Percentiles rank a stretch among this genome's conserved stretches.
phyloP scores from a whole-genome alignment of 2,797 vertebrate genomes.

The Rhodeus uyekii region DNA sequence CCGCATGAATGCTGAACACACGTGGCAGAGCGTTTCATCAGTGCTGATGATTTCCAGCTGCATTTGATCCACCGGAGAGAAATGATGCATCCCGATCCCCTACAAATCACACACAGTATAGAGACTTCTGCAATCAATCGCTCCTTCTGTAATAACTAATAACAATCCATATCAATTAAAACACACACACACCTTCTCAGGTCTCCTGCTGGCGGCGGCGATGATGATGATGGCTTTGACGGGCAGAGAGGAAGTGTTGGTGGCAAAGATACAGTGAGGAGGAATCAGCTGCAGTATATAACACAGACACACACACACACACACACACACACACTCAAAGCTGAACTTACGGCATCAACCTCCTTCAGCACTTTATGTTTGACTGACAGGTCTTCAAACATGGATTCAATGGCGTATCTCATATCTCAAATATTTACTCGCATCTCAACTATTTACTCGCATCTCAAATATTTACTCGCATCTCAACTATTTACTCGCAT shows the following conservation, averaged over 20 bases:
- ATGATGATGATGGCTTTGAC: conserved; percentile 69
- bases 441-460: no score
- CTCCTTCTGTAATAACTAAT: not conserved
- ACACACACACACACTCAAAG: not conserved
- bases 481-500: no score
- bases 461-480: no score
- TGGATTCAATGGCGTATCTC: no score
- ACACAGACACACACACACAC: conserved; percentile 7
- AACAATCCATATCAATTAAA: not conserved
- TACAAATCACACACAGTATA: conserved; percentile 54
- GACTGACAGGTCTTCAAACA: conserved; percentile 83
- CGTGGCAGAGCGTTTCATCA: conserved; percentile 67
- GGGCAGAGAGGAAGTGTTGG: conserved; percentile 85
- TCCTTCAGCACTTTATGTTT: conserved; percentile 86
- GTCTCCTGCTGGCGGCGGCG: conserved; percentile 10
- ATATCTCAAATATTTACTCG: no score
- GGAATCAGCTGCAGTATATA: conserved; percentile 79
- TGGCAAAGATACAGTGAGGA: conserved; percentile 83
- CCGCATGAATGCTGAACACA: not conserved
- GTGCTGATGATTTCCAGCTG: conserved; percentile 87
- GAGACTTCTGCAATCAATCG: not conserved
- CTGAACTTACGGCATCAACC: conserved; percentile 79
- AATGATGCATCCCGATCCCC: conserved; percentile 88
- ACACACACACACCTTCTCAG: conserved; percentile 27
- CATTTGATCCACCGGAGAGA: conserved; percentile 88